Base-by-base conservation (phyloP, 2,888 invertebrate genomes). In the Melipona beecheii region DNA sequence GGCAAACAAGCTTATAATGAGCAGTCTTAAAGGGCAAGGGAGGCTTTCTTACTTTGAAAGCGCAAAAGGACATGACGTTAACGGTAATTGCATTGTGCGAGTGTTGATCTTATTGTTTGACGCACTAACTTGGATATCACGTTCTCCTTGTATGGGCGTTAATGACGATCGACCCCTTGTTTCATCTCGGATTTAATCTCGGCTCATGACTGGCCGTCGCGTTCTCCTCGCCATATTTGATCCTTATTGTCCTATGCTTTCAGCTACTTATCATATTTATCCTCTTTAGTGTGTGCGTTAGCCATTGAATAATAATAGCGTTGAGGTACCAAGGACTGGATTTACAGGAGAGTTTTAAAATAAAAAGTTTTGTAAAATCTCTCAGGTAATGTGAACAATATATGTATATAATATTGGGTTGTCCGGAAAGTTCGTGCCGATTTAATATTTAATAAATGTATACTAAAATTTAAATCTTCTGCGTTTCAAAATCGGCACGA, bases 1-100 rank as follows among this genome's bases (percentile, higher is more conserved):
- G 79, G 65, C 69, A 60, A 79, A 75, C 72, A 58, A 72, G 70
- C 73, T 54, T 52, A 70, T 86, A 84, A 86, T 86, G 74, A 66
- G 74, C 15, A 27, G 64, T 66, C 70, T 68, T 66, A 27, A 60
- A n/a, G 5, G 56, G 19, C 24, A 1, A 43, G 60, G 49, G 65
- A 58, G 66, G 78, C 60, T 81, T 81, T 54, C 62, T 54, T 74
- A 52, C 19, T 31, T 73, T 65, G 58, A 58, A 52, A 56, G 65
- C 75, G 36, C 62, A 79, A 86, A 83, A 78, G 78, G 78, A 83
- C 70, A 77, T 49, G 27, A 15, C n/a, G 64, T 81, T 84, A 81
- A 68, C 66, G 85, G 83, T 81, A 86, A 86, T 83, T 83, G 80
- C 77, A 85, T 83, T 72, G 76, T 84, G 68, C 74, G 73, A 73